Base-by-base conservation (phyloP, 2,113 vertebrate genomes). In the Proteles cristata region DNA sequence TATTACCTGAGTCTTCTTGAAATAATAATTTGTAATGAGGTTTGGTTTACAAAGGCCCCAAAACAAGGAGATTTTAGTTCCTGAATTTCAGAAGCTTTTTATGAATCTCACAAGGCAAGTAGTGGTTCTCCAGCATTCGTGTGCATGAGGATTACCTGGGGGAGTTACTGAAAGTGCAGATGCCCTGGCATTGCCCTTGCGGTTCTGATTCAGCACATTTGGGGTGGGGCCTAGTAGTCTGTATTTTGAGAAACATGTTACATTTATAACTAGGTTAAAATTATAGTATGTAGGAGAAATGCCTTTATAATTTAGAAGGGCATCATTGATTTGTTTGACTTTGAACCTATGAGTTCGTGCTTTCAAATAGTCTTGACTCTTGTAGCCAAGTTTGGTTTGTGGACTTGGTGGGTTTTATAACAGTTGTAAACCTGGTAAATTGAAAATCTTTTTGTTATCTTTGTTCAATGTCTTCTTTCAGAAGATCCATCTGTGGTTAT, bases 161-260 rank as follows among this genome's bases (percentile, higher is more conserved):
- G 48, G 15, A 74, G 83, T 45, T 66, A 45, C 0, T 83, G 31
- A 48, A 80, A 2, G 31, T 21, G 28, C 28, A 33, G 82, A 28
- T 39, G 55, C 68, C 63, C 74, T 94, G 80, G 80, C 88, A 5
- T 85, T 35, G 35, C 80, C 92, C 79, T 58, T 87, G 90, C 68
- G 25, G 0, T 92, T 92, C 95, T 90, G 83, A 95, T 87, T 96
- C 83, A 88, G 84, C 97, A 96, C 23, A 81, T 90, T 83, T 82
- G 33, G 68, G 80, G n/a, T 50, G 66, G 93, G 86, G 82, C 79
- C 92, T 58, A 48, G 21, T 28, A 83, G 66, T 88, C 61, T 93
- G 66, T 69, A 87, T 96, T 93, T 95, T 74, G 74, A 90, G 84
- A 96, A 96, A 61, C 73, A 92, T 3, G 16, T 63, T 82, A 28